These are phyloP conservation scores for Hipparchia semele DNA, from an alignment of 2,888 invertebrate species.

Conservation along the genomic window DNA sequence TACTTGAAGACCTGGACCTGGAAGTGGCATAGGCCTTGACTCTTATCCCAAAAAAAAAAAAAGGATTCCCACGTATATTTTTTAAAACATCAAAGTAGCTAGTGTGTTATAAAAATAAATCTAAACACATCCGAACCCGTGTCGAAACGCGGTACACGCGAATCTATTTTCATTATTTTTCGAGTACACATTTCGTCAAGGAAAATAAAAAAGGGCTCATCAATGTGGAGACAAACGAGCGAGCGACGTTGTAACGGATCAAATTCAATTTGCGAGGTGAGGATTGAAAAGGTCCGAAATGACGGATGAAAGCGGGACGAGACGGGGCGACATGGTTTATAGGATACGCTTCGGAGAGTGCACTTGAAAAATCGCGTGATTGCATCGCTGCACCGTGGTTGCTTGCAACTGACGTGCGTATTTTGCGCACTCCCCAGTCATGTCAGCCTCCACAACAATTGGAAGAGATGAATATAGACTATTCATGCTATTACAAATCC, in stretches of 20 bases:
- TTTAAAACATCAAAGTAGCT: too few species aligned
- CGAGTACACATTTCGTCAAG: slow-evolving; percentile 41
- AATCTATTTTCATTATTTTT: slow-evolving; percentile 38
- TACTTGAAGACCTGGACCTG: too few species aligned
- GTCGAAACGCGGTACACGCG: slow-evolving; percentile 23
- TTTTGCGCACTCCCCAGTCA: slow-evolving; percentile 4
- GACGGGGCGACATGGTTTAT: slow-evolving; percentile 28
- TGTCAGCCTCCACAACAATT: slow-evolving; percentile 2
- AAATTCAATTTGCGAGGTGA: slow-evolving; percentile 80
- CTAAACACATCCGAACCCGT: slow-evolving; percentile 20
- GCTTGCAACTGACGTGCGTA: slow-evolving; percentile 32
- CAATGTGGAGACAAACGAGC: slow-evolving; percentile 70
- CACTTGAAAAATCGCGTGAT: slow-evolving; percentile 31
- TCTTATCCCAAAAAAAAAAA: too few species aligned
- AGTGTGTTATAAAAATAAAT: background rate
- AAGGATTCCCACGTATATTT: too few species aligned
- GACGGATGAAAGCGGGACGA: slow-evolving; percentile 56
- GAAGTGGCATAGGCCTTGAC: too few species aligned
- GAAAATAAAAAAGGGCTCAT: slow-evolving; percentile 58
- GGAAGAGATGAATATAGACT: background rate
- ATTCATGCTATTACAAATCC: background rate
- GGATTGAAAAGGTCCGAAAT: slow-evolving; percentile 77
- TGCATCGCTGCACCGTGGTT: slow-evolving; percentile 28
- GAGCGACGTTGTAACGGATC: slow-evolving; percentile 72
- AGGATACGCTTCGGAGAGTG: slow-evolving; percentile 30